These are phyloP conservation scores for Amazona guildingii DNA, from an alignment of 2,113 vertebrate genomes.

Conservation along the genomic window DNA sequence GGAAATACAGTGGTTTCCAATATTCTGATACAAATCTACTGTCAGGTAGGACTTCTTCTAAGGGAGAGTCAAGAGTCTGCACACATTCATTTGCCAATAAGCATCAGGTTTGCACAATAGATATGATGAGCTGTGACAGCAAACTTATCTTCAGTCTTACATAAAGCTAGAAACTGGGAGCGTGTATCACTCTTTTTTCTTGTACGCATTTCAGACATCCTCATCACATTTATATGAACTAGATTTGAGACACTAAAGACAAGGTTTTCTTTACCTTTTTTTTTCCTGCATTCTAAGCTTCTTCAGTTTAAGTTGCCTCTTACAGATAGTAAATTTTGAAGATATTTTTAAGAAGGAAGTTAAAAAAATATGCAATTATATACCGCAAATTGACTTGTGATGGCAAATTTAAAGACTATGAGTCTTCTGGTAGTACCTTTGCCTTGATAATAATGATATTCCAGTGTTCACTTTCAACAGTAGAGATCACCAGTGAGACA, in stretches of 20 bases:
- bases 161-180: background rate
- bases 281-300: background rate
- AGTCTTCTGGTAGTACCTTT: background rate
- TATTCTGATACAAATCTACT: slow-evolving; percentile 9
- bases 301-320: background rate
- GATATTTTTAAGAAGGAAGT: background rate
- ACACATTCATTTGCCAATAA: background rate
- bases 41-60: background rate
- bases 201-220: background rate
- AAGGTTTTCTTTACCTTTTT: background rate
- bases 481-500: background rate
- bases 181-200: background rate
- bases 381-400: background rate
- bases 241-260: background rate
- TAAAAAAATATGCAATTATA: background rate
- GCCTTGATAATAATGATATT: background rate
- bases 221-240: background rate
- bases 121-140: background rate
- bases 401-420: background rate
- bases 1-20: background rate
- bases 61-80: background rate
- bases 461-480: background rate
- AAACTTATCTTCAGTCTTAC: background rate
- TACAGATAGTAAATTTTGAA: background rate
- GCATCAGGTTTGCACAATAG: background rate